Percentiles rank a stretch among this genome's conserved stretches.
phyloP scores from a whole-genome alignment of 2,113 vertebrate genomes.

The Coracopsis vasa region DNA sequence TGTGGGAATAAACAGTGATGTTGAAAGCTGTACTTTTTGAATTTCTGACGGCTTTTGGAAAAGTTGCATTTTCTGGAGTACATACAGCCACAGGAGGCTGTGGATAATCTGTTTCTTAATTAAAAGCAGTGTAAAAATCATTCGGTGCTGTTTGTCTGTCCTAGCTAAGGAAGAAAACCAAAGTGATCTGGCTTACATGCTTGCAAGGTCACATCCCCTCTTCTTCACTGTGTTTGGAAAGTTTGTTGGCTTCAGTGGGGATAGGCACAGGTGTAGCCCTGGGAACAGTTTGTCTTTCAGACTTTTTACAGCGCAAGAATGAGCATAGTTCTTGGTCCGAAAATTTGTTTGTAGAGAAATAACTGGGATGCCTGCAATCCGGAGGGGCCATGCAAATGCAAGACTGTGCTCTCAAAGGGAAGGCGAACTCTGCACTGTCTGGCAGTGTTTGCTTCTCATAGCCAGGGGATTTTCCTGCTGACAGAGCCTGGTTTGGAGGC shows the following conservation, averaged over 20 bases:
- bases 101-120: not conserved
- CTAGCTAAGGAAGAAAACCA: not conserved
- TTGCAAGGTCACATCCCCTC: not conserved
- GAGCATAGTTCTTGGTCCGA: not conserved
- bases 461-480: slow-evolving; percentile 19
- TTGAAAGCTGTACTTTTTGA: not conserved
- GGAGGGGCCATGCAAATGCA: not conserved
- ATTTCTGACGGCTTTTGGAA: not conserved
- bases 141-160: not conserved
- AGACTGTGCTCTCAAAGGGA: not conserved
- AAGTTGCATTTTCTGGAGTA: not conserved
- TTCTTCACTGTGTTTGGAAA: not conserved
- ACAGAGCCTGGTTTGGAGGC: not conserved
- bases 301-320: not conserved
- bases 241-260: not conserved
- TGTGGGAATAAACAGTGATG: not conserved
- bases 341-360: not conserved
- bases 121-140: not conserved
- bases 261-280: not conserved
- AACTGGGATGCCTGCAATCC: slow-evolving; percentile 17
- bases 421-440: slow-evolving; percentile 31
- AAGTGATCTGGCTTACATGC: not conserved
- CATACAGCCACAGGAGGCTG: not conserved
- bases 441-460: not conserved
- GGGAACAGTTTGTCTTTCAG: not conserved